These are phyloP conservation scores for Eptesicus fuscus DNA, from an alignment of 2,113 vertebrate species.

Conservation along the genomic window DNA sequence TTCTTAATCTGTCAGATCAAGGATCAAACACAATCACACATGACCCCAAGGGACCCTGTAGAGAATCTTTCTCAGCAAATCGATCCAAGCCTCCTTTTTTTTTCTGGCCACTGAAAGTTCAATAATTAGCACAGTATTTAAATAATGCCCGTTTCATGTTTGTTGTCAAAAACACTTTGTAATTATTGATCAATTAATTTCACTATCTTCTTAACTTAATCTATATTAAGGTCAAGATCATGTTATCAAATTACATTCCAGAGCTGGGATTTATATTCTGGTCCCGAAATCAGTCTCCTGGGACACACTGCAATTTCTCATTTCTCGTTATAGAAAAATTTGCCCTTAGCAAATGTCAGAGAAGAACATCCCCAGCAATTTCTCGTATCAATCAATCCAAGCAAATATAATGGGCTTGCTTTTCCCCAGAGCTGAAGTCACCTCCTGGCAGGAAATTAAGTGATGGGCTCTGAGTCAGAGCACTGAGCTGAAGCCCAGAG, in stretches of 20 bases:
- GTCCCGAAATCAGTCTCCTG: neutral
- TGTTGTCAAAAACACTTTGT: neutral
- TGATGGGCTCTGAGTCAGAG: neutral
- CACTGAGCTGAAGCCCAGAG: neutral
- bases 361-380: neutral
- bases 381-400: neutral
- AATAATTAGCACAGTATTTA: neutral
- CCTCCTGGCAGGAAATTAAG: neutral
- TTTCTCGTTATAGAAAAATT: neutral
- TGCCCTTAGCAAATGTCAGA: neutral
- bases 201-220: neutral
- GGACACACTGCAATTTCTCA: neutral
- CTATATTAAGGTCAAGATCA: neutral
- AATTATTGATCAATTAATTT: neutral
- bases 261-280: neutral
- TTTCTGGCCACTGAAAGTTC: neutral
- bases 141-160: neutral
- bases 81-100: neutral
- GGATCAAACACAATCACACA: neutral
- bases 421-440: neutral
- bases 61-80: neutral
- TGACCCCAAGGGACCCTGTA: neutral
- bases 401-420: neutral
- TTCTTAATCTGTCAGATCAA: neutral
- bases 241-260: neutral